Evolutionary conservation across 2,888 invertebrate genomes (phyloP), one percentile per base, ranked within the genome.

Genomic region (Abrostola tripartita): DNA sequence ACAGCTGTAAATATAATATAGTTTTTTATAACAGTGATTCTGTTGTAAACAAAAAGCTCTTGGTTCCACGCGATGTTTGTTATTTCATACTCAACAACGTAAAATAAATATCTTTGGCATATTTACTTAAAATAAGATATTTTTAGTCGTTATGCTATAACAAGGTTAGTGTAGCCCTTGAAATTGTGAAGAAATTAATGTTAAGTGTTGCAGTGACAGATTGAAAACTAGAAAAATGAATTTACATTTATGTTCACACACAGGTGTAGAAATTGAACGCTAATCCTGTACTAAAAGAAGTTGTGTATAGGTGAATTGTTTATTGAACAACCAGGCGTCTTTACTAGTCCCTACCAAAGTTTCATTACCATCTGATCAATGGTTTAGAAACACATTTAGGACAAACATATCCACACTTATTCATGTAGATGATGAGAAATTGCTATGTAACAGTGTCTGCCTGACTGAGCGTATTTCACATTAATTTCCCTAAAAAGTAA

Each of bases 41-140:
- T 55, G 49, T 52, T 61, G 24, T 58, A 40, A n/a, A 71, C 56
- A 41, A 58, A 64, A 52, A 52, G 10, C 40, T 50, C 63, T 44
- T 44, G 52, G 41, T 40, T 65, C 42, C 51, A 11, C 14, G 40
- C 24, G 35, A 36, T 74, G 54, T 76, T 76, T 76, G 60, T 74
- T 67, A 53, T 63, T 71, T 61, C 56, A 55, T 14, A 51, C 47
- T 75, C 59, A 54, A 50, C 60, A 65, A 44, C 41, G 69, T 59
- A 10, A 59, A 50, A 49, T 36, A 50, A 10, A 7, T 36, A 6
- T 36, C 7, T 1, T 40, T 24, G 10, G 36, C 6, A 50, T 50
- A 50, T 50, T 50, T 50, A 50, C 36, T 55, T 24, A 37, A n/a
- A 42, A 55, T 66, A 9, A 14, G 40, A 35, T 53, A 53, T 56